Evolutionary conservation across 2,113 vertebrate species (phyloP), one percentile per base, ranked within the genome.

Genomic region (Chlamydotis undulata): DNA sequence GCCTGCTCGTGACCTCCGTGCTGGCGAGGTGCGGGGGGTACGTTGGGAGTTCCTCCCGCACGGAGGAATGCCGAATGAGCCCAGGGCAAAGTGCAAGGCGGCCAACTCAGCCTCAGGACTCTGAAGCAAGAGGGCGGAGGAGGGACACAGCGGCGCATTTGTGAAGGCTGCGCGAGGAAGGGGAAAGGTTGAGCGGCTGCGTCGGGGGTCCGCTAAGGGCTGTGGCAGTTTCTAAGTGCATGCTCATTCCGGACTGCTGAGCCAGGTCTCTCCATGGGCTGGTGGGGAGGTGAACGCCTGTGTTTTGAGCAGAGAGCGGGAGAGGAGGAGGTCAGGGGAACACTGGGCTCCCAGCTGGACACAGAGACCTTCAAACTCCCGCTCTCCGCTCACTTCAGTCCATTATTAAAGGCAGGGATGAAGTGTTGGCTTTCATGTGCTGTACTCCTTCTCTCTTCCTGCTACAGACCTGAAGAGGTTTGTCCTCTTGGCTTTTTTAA

Each of bases 281-380:
- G 50, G 26, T 2, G 28, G 26, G n/a, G 49, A 25, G 59, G 43
- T 7, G 7, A 49, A n/a, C 0, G 3, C 33, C 4, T 0, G 0
- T 37, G 29, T 57, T 65, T 17, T 8, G 60, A 56, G 71, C 35
- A 10, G 53, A 29, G 60, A 33, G 39, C 1, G 2, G 4, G 49
- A 50, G 81, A 14, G 76, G 29, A 47, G 53, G 39, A 31, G 60
- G 45, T n/a, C 12, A 4, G 41, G 31, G 17, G 7, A 50, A 3
- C 0, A 1, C 83, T 6, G 39, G 10, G 61, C 47, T 83, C 52
- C 21, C 65, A 7, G 61, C 35, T 12, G 74, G 47, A 6, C 8
- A 17, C 28, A 11, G 61, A 53, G 67, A 52, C 37, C 61, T 53
- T 7, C 12, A n/a, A 78, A 9, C 49, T 45, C 23, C 73, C 8